A percentile compares a stretch with the other conserved stretches of the same genome.
phyloP scores from a whole-genome alignment of 2,888 invertebrate genomes.

The Ormyrus rosae region DNA sequence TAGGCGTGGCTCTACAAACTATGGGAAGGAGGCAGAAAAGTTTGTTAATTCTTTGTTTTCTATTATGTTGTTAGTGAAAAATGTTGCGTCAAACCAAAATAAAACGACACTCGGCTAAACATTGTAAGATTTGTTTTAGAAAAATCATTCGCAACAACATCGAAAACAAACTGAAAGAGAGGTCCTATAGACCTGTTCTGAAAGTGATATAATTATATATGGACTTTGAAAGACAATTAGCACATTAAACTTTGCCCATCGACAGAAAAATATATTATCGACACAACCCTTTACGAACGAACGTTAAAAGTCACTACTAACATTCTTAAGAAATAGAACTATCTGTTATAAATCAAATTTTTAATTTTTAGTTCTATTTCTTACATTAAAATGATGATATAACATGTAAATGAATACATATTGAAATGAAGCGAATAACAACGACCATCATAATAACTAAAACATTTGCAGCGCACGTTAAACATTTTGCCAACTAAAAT shows the following conservation, averaged over 20 bases:
- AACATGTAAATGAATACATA: constrained; percentile 16
- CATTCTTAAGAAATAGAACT: constrained; percentile 50
- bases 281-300: constrained; percentile 26
- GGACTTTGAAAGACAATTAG: constrained; percentile 41
- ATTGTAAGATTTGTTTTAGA: constrained; percentile 1
- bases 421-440: constrained; percentile 46
- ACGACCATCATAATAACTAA: constrained; percentile 30
- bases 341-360: background rate
- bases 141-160: constrained; percentile 53
- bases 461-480: constrained; percentile 30
- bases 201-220: constrained; percentile 16
- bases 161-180: constrained; percentile 22
- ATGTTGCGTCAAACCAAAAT: constrained; percentile 30
- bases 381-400: constrained; percentile 29
- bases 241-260: constrained; percentile 41
- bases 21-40: background rate
- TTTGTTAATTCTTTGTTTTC: constrained; percentile 36
- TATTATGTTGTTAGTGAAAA: constrained; percentile 36
- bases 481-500: constrained; percentile 42
- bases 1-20: constrained; percentile 27
- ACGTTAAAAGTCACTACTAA: constrained; percentile 32
- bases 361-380: constrained; percentile 30
- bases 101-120: constrained; percentile 40
- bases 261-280: constrained; percentile 28
- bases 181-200: constrained; percentile 52